Evolutionary conservation across 2,797 vertebrate species (phyloP).

Genomic region (Poeciliopsis paucimaculata): DNA sequence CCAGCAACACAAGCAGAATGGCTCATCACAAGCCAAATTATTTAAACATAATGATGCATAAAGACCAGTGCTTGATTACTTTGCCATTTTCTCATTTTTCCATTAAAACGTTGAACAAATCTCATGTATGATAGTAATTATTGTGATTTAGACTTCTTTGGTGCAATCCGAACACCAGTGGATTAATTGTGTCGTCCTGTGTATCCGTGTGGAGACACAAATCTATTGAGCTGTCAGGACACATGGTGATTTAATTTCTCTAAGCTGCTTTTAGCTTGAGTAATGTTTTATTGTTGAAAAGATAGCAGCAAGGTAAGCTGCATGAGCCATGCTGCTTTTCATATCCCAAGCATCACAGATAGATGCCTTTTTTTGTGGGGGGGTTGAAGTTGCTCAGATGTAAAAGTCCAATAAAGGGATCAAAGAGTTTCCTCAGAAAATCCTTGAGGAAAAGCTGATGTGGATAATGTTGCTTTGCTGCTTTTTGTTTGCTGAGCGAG

Average conservation of each 20-base stretch:
- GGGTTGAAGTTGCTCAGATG: conserved; percentile 40
- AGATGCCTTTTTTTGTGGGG: conserved; percentile 13
- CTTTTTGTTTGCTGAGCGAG: conserved; percentile 46
- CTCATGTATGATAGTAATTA: conserved; percentile 67
- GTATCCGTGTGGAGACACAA: conserved; percentile 63
- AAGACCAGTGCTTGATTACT: conserved; percentile 30
- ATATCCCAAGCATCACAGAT: conserved; percentile 40
- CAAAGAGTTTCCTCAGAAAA: conserved; percentile 43
- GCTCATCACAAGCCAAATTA: conserved; percentile 23
- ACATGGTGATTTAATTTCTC: conserved; percentile 70
- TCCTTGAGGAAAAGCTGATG: conserved; percentile 30
- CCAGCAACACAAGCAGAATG: conserved; percentile 10
- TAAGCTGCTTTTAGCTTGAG: conserved; percentile 67
- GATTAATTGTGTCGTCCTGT: conserved; percentile 66
- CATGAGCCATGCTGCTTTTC: conserved; percentile 39
- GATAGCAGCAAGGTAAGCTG: conserved; percentile 53
- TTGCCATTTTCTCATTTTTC: conserved; percentile 22
- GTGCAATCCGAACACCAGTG: conserved; percentile 41
- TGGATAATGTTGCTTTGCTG: conserved; percentile 27
- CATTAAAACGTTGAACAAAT: conserved; percentile 59
- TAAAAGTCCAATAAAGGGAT: conserved; percentile 52
- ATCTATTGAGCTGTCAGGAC: conserved; percentile 68
- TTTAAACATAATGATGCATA: conserved; percentile 19
- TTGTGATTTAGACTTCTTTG: conserved; percentile 61
- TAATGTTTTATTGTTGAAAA: conserved; percentile 61